These are phyloP conservation scores for Abrostola triplasia DNA, from an alignment of 2,888 invertebrate genomes.

Conservation along the genomic window DNA sequence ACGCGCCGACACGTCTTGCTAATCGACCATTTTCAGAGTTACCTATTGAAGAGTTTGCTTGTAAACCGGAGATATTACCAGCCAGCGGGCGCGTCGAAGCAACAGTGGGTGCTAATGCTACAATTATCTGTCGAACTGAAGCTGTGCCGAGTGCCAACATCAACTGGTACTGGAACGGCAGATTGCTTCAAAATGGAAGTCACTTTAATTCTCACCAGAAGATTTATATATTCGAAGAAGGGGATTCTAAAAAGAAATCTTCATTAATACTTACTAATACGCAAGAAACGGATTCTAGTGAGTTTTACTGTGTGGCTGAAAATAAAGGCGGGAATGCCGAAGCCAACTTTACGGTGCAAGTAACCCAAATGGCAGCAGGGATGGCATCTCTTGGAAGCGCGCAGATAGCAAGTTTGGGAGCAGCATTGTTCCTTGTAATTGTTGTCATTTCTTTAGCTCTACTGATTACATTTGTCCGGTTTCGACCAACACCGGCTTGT, in stretches of 20 bases:
- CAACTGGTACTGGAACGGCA: constrained; percentile 96
- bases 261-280: constrained; percentile 93
- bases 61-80: constrained; percentile 93
- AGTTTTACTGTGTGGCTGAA: constrained; percentile 96
- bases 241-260: constrained; percentile 92
- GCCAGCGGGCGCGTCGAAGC: constrained; percentile 93
- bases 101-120: constrained; percentile 94
- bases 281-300: constrained; percentile 94
- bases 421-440: constrained; percentile 93
- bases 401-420: constrained; percentile 95
- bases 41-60: constrained; percentile 94
- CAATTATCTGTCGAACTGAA: constrained; percentile 93
- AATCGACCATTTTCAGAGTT: constrained; percentile 93
- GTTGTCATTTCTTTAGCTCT: constrained; percentile 92
- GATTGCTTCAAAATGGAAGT: constrained; percentile 92
- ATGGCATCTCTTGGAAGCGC: constrained; percentile 94
- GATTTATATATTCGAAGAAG: constrained; percentile 93
- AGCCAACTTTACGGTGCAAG: constrained; percentile 96
- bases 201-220: constrained; percentile 93
- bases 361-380: constrained; percentile 93
- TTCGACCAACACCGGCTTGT: constrained; percentile 92
- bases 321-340: constrained; percentile 96
- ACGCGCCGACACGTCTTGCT: constrained; percentile 91
- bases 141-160: constrained; percentile 94
- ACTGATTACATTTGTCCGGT: constrained; percentile 92